Base-by-base conservation (phyloP, 2,888 invertebrate genomes). In the Saturnia japonica region DNA sequence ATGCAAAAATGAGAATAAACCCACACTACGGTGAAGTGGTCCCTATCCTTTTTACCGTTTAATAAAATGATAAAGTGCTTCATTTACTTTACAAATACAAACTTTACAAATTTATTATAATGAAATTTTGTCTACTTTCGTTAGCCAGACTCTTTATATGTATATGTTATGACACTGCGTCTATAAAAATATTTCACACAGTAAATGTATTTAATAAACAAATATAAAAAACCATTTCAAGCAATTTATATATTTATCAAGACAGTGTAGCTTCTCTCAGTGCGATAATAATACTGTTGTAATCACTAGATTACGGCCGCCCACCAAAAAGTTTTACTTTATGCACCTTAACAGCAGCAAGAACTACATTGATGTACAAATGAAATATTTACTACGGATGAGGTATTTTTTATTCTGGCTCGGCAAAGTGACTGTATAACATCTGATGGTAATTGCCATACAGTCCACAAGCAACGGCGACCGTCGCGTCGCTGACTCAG, bases 291-390 rank as follows among this genome's bases (percentile, higher is more conserved):
- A 90, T 88, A 82, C 85, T 79, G 79, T 80, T 87, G 88, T 92
- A 91, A 92, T 91, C 90, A 84, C 81, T 80, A 86, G 91, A 90
- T 91, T 89, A 90, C 73, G 78, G 77, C 82, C 89, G 89, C 90
- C 91, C 88, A 90, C 91, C 78, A 78, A 82, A 82, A 77, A 78
- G 79, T 79, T 80, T 79, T 78, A 80, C 76, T 80, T 76, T 77
- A 80, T 80, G 74, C 74, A 74, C 77, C 74, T 76, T 80, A 73
- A 78, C 74, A 76, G 79, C 78, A 76, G 75, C 72, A 75, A 71
- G 75, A 74, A 76, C 51, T 42, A 69, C 74, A 77, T 75, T 76
- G 77, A 78, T 73, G 74, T 77, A 77, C 76, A 74, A 74, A 77
- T 77, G 74, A 76, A 77, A 47, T 67, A 42, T 70, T 64, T 47